Percentiles rank a stretch among this genome's conserved stretches.
Evolutionary conservation across 2,888 invertebrate species (phyloP).

Genomic region (Microctonus brassicae): DNA sequence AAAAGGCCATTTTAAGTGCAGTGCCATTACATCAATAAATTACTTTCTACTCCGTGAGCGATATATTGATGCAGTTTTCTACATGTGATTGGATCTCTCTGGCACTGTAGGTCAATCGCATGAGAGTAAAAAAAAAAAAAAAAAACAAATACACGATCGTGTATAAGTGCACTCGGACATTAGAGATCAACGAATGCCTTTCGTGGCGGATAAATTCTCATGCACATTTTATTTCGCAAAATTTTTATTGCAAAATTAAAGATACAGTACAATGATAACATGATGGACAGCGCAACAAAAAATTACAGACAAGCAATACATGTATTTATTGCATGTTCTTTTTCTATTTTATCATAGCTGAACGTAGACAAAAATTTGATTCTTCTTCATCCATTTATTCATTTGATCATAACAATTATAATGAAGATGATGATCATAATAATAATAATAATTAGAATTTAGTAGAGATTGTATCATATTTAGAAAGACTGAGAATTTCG

Average conservation of each 20-base stretch:
- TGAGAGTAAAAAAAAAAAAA: background rate
- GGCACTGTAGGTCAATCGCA: background rate
- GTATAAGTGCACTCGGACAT: background rate
- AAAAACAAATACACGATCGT: background rate
- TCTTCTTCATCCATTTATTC: slow-evolving; percentile 3
- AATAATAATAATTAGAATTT: too few species aligned
- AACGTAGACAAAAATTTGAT: background rate
- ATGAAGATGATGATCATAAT: too few species aligned
- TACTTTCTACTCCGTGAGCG: slow-evolving; percentile 14
- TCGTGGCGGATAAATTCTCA: background rate
- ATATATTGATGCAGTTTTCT: background rate
- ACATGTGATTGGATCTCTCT: slow-evolving; percentile 4
- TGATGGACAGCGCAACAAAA: slow-evolving; percentile 1
- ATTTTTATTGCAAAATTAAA: slow-evolving; percentile 4
- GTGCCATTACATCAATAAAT: slow-evolving; percentile 38
- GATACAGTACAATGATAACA: background rate
- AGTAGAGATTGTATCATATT: too few species aligned
- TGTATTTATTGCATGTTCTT: background rate
- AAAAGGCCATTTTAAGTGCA: background rate
- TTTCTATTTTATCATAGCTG: slow-evolving; percentile 6
- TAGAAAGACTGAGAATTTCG: too few species aligned
- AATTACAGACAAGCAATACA: background rate
- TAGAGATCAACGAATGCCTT: slow-evolving; percentile 1
- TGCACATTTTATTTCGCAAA: background rate
- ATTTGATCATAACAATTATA: too few species aligned